Conservation (phyloP, 2,797 vertebrate genomes). For the Momotus momota region DNA sequence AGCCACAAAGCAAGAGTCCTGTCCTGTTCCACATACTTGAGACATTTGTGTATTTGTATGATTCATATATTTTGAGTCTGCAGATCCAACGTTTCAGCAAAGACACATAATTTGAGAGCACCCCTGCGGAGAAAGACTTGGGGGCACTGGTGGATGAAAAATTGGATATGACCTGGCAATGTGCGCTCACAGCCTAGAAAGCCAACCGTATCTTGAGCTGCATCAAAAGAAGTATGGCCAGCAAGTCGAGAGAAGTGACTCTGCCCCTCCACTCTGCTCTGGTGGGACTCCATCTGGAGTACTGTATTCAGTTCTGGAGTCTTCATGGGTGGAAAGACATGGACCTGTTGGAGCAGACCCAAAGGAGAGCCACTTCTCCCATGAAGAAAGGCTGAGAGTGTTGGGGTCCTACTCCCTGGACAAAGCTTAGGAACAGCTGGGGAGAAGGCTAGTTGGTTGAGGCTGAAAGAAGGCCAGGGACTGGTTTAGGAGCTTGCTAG, state of each 20-base stretch:
- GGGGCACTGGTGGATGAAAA: neutral
- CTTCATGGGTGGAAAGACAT: neutral
- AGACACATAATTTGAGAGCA: neutral
- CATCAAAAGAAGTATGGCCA: accelerated
- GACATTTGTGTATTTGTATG: neutral
- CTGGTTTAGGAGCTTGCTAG: neutral
- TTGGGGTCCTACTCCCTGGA: neutral
- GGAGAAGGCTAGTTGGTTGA: neutral
- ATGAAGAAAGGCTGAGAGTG: neutral
- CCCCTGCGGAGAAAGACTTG: neutral
- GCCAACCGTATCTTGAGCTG: neutral
- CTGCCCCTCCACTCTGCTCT: neutral
- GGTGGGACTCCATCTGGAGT: neutral
- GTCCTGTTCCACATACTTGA: neutral
- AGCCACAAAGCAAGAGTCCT: neutral
- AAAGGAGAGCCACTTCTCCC: neutral
- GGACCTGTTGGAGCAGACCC: accelerated
- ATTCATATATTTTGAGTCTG: neutral
- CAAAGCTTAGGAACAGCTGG: neutral
- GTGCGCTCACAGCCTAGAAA: neutral
- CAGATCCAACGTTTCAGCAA: neutral
- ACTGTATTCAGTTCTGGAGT: accelerated
- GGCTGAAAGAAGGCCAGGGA: neutral
- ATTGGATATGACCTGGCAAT: neutral
- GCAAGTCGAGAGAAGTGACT: accelerated